A percentile compares a stretch with the other conserved stretches of the same genome.
Evolutionary conservation across 2,797 vertebrate species (phyloP).

Genomic region (Pipistrellus pipistrellus): DNA sequence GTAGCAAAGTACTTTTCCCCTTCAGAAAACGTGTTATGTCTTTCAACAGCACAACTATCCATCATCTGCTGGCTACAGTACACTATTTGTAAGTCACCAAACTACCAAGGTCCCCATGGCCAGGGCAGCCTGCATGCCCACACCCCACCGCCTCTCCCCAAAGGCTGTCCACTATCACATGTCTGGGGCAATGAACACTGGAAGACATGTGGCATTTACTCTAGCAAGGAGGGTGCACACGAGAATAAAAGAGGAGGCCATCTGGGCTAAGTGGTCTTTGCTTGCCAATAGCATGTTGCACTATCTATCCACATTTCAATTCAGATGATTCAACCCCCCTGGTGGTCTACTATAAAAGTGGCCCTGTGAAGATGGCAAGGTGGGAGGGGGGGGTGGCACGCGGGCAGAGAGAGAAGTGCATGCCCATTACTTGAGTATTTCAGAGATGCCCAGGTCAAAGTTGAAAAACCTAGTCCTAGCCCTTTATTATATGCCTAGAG

Average conservation of each 20-base stretch:
- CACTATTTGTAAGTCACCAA: background rate
- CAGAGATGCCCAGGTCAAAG: background rate
- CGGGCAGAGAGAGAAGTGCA: background rate
- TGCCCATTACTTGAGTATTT: background rate
- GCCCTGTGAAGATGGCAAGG: accelerated
- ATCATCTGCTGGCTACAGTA: background rate
- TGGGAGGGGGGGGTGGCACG: too few relatives aligned
- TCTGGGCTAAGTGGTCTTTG: background rate
- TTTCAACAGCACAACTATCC: constrained; percentile 1
- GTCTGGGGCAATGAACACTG: background rate
- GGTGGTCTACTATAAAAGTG: background rate
- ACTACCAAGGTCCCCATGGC: background rate
- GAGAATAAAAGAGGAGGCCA: background rate
- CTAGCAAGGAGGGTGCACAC: background rate
- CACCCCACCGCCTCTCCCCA: accelerated
- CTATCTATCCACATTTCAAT: background rate
- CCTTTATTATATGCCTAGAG: background rate
- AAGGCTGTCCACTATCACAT: background rate
- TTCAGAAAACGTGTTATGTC: background rate
- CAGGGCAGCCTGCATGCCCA: background rate
- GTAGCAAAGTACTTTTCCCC: background rate
- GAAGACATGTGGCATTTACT: constrained; percentile 26
- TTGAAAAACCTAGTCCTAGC: background rate
- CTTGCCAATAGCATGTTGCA: background rate
- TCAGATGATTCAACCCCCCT: background rate